Evolutionary conservation across 2,888 invertebrate genomes (phyloP).

Genomic region (Epistrophe eligans): DNA sequence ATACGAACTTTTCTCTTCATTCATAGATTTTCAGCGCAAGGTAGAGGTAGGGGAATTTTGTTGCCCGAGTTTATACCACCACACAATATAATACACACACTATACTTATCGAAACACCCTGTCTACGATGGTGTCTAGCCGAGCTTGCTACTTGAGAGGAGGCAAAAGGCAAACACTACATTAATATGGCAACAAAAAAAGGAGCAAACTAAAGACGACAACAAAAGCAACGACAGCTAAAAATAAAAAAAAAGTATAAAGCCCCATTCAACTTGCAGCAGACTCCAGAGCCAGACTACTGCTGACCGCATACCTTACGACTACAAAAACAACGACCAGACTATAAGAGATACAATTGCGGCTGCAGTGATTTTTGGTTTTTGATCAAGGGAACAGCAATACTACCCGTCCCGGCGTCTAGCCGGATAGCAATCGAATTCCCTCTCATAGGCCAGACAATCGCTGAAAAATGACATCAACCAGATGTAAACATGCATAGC

Average conservation of each 20-base stretch:
- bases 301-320: slow-evolving; percentile 53
- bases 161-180: slow-evolving; percentile 63
- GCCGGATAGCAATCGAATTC: slow-evolving; percentile 67
- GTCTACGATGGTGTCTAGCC: slow-evolving; percentile 72
- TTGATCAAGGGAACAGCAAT: slow-evolving; percentile 62
- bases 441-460: slow-evolving; percentile 48
- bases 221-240: slow-evolving; percentile 2
- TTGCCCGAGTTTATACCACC: slow-evolving; percentile 40
- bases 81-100: not conserved
- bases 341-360: slow-evolving; percentile 57
- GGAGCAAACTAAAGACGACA: slow-evolving; percentile 37
- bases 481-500: slow-evolving; percentile 67
- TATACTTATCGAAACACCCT: slow-evolving; percentile 32
- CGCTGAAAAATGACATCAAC: slow-evolving; percentile 59
- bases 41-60: slow-evolving; percentile 19
- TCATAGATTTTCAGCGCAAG: slow-evolving; percentile 66
- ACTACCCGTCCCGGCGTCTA: slow-evolving; percentile 57
- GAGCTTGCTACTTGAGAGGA: slow-evolving; percentile 66
- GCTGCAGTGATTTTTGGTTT: slow-evolving; percentile 56
- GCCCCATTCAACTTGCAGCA: slow-evolving; percentile 35
- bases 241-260: slow-evolving; percentile 21
- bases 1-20: slow-evolving; percentile 65
- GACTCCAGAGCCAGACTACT: slow-evolving; percentile 37
- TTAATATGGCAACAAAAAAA: slow-evolving; percentile 37
- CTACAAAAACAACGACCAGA: slow-evolving; percentile 15